Conservation (phyloP, 2,888 invertebrate species). For the Folsomia candida region DNA sequence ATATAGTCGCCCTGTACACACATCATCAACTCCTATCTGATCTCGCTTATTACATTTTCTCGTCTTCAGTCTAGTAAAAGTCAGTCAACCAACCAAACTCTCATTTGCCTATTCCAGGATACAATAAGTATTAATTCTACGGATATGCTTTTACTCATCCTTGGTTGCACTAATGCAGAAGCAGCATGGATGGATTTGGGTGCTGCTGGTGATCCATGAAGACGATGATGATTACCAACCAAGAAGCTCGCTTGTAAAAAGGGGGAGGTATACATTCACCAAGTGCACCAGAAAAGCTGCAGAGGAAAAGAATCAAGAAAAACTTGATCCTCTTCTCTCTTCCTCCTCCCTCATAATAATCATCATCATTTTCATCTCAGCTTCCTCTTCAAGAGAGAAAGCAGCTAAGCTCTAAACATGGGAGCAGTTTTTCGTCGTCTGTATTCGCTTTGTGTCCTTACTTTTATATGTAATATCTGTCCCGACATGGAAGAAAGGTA, state of each 20-base stretch:
- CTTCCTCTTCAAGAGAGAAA: not conserved
- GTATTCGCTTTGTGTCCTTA: not conserved
- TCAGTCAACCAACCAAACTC: no score
- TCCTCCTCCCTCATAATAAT: not conserved
- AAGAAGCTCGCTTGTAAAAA: not conserved
- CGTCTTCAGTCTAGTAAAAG: no score
- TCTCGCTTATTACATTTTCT: no score
- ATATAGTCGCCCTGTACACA: no score
- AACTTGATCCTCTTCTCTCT: slow-evolving; percentile 9
- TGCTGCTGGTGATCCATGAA: not conserved
- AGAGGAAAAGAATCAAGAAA: slow-evolving; percentile 1
- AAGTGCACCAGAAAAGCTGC: not conserved
- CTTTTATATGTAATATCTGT: no score
- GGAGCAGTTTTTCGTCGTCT: no score
- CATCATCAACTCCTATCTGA: no score
- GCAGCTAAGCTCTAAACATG: not conserved
- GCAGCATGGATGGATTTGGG: no score
- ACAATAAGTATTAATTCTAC: not conserved
- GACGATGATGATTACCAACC: not conserved
- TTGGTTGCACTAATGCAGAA: not conserved
- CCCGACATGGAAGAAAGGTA: no score
- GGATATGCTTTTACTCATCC: not conserved
- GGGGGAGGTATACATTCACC: not conserved
- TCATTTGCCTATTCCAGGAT: no score
- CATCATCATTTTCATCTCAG: slow-evolving; percentile 11